Evolutionary conservation across 2,888 invertebrate genomes (phyloP), one percentile per base, ranked within the genome.

Genomic region (Portevinia maculata): DNA sequence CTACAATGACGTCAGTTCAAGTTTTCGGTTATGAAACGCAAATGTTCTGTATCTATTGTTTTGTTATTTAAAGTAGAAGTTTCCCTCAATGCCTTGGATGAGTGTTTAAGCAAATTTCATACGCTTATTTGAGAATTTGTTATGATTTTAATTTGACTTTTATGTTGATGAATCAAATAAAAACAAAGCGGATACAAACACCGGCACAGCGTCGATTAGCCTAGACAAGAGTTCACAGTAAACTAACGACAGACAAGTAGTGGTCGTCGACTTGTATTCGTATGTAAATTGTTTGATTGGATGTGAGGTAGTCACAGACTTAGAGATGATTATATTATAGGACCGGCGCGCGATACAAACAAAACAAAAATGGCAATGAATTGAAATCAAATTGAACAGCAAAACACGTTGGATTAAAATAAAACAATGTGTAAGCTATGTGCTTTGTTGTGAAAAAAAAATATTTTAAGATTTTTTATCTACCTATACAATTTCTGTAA

Each of bases 141-240:
- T n/a, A n/a, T n/a, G n/a, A n/a, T n/a, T n/a, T n/a, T n/a, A n/a
- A n/a, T n/a, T n/a, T n/a, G n/a, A n/a, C n/a, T n/a, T n/a, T n/a
- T n/a, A n/a, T n/a, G n/a, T n/a, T n/a, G n/a, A n/a, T n/a, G 41
- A 15, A 7, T 17, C 8, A 3, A 17, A 17, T 17, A 5, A 37
- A 13, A 37, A 13, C n/a, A n/a, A 37, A 37, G 1, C 37, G 13
- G 9, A 32, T n/a, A 28, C 17, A 11, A 24, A 4, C 2, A 24
- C 53, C 39, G 59, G 32, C 60, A 46, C 32, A 60, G 4, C 13
- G 0, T 0, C 46, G 7, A 24, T 34, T 11, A 1, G 19, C n/a
- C 21, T 11, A 15, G 17, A 41, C 57, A 39, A 46, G 17, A 48
- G 57, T 11, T 21, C 32, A 37, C 13, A 70, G 6, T 59, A 39